Conservation (phyloP, 1,140 invertebrate genomes). For the Contarinia nasturtii region DNA sequence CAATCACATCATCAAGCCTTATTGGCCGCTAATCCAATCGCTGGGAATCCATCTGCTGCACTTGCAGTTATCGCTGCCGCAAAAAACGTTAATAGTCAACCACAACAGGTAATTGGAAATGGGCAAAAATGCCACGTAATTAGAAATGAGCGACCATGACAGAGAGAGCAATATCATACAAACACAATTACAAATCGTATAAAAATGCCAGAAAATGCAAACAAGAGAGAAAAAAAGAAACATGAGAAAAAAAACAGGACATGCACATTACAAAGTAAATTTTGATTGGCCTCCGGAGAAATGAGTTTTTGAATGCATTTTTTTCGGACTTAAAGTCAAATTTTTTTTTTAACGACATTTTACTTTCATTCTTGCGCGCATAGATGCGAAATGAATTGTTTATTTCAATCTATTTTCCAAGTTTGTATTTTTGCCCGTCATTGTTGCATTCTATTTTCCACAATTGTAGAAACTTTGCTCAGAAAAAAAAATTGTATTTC, state of each 20-base stretch:
- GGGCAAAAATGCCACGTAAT: too few species aligned
- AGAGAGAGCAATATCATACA: too few species aligned
- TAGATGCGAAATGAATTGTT: too few species aligned
- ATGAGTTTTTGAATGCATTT: background rate
- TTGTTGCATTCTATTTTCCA: too few species aligned
- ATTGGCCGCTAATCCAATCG: background rate
- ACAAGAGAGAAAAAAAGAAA: background rate
- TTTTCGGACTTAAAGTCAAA: background rate
- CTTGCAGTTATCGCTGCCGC: background rate
- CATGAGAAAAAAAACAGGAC: background rate
- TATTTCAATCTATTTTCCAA: too few species aligned
- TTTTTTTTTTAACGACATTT: too few species aligned
- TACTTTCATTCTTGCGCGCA: background rate
- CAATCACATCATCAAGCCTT: conserved; percentile 1
- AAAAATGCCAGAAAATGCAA: background rate
- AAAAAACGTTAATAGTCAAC: conserved; percentile 1
- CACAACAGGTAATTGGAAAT: background rate
- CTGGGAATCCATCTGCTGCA: background rate
- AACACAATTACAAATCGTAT: too few species aligned
- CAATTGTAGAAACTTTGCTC: too few species aligned
- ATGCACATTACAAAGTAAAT: background rate
- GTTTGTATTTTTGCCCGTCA: too few species aligned
- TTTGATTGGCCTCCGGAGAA: background rate
- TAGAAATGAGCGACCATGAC: too few species aligned
- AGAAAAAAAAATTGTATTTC: too few species aligned